Evolutionary conservation across 2,888 invertebrate genomes (phyloP).

Genomic region (Phasia obesa): DNA sequence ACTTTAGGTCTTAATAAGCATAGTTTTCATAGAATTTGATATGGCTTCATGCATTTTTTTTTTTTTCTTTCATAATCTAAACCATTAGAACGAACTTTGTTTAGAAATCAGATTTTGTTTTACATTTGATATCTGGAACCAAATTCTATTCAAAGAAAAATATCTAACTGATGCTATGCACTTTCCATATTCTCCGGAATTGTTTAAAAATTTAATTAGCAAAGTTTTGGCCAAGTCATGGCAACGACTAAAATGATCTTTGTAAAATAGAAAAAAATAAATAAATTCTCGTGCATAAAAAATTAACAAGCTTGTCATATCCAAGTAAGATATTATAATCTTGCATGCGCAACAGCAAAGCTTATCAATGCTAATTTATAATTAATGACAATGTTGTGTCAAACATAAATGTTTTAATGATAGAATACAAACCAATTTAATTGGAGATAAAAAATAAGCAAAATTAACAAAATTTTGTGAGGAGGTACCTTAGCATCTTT

Average conservation of each 20-base stretch:
- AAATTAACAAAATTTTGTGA: too few species aligned
- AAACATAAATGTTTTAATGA: too few species aligned
- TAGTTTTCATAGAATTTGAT: too few species aligned
- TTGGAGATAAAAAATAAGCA: too few species aligned
- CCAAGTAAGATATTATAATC: neutral
- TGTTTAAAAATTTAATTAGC: constrained; percentile 32
- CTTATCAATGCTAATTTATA: neutral
- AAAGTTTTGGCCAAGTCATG: constrained; percentile 8
- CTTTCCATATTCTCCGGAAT: neutral
- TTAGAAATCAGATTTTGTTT: neutral
- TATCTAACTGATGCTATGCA: neutral
- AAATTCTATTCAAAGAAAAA: neutral
- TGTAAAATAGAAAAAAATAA: neutral
- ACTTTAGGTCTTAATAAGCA: neutral
- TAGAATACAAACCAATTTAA: too few species aligned
- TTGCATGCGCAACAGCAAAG: neutral
- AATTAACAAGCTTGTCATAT: too few species aligned
- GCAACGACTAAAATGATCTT: neutral
- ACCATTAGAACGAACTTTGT: too few species aligned
- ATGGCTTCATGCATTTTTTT: too few species aligned
- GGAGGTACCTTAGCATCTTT: too few species aligned
- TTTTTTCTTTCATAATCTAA: too few species aligned
- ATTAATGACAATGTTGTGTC: too few species aligned
- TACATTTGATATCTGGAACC: neutral
- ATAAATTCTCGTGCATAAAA: neutral